Evolutionary conservation across 1,140 invertebrate species (phyloP).

Genomic region (Sitobion miscanthi): DNA sequence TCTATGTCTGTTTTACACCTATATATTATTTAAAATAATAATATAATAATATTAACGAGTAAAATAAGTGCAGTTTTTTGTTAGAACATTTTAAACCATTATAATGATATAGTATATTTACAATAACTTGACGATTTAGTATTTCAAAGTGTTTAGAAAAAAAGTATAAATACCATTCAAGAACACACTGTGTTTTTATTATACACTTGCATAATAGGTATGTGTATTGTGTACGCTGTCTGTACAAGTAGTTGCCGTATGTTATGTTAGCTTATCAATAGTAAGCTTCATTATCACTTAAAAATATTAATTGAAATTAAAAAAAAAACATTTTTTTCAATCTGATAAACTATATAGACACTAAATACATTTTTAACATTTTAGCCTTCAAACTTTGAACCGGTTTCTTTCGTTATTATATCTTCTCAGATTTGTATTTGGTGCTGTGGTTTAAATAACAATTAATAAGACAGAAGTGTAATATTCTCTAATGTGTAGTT

Average conservation of each 20-base stretch:
- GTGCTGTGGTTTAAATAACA: background rate
- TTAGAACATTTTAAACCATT: background rate
- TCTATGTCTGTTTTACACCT: background rate
- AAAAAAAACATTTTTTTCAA: background rate
- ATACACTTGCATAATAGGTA: background rate
- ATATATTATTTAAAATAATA: background rate
- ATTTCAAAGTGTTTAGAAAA: background rate
- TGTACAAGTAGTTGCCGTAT: background rate
- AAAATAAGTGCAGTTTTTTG: background rate
- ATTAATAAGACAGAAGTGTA: background rate
- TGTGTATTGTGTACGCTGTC: background rate
- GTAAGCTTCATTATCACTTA: background rate
- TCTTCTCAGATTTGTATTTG: background rate
- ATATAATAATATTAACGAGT: background rate
- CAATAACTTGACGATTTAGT: background rate
- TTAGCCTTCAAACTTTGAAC: constrained; percentile 20
- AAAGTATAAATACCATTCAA: background rate
- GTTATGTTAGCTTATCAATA: background rate
- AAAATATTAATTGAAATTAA: background rate
- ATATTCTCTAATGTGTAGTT: background rate
- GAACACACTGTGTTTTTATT: background rate
- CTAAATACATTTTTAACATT: background rate
- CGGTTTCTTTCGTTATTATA: background rate
- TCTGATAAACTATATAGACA: background rate
- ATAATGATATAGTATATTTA: background rate